Base-by-base conservation (phyloP, 92 coral and sea anemone genomes). In the Virgularia gustaviana region DNA sequence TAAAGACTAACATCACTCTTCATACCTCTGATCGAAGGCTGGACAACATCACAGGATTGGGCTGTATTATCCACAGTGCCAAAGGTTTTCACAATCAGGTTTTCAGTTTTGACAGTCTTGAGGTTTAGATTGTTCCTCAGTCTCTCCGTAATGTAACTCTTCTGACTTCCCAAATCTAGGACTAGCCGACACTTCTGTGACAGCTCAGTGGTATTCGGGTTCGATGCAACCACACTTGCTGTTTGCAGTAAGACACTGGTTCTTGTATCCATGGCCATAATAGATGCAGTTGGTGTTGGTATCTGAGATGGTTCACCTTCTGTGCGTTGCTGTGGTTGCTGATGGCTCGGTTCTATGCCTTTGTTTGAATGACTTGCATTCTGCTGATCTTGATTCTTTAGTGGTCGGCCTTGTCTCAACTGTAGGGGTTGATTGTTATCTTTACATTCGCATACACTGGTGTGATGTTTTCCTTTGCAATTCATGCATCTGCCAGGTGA, bases 101-200 rank as follows among this genome's bases (percentile, higher is more conserved):
- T 70, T 63, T 83, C 64, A 0, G 75, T 58, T 19, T 65, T 44
- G 18, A 62, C 72, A 42, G 42, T 63, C 27, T 20, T 44, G 35
- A 83, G 37, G 18, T 78, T 49, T 51, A 83, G 49, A 9, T 32
- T 51, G 13, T 61, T 66, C 11, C 67, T 38, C 24, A 78, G 16
- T 15, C 68, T 29, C 30, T 78, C 45, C 15, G 83, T 49, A 4
- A 71, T 61, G 18, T 78, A 70, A 57, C 71, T 70, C 53, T 56
- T 45, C 15, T 61, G 87, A 38, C 83, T 83, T 51, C 75, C 79
- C 49, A 45, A 45, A 57, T 83, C 83, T 33, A 83, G 28, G 23
- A 78, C 71, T 36, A 83, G 42, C 8, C 84, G 45, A 1, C 71
- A 72, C 28, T 42, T 80, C 70, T 60, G 30, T 19, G 75, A 45